Evolutionary conservation across 2,113 vertebrate genomes (phyloP), one percentile per base, ranked within the genome.

Genomic region (Buteo buteo): DNA sequence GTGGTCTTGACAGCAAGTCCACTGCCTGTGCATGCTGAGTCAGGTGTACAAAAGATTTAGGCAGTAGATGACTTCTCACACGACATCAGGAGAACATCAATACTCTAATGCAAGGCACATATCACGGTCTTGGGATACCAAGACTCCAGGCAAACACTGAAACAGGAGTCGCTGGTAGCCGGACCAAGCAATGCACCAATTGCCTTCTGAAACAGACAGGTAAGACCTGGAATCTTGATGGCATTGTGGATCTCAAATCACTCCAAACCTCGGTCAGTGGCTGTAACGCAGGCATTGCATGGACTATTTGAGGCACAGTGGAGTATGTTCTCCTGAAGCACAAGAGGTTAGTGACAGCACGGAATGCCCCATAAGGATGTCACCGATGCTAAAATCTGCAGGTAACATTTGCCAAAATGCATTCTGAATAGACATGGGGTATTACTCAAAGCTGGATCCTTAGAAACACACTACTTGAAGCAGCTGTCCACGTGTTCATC

Each of bases 221-320:
- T 29, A 22, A 45, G 71, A 11, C 7, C 36, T 14, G 59, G 42
- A 11, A 11, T 9, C 32, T 4, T 4, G 44, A 13, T 3, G 4
- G 10, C 5, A 0, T 3, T 3, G 38, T 2, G 38, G 65, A 28
- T 16, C 52, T 9, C 34, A 3, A 5, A 12, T 14, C 54, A 16
- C 32, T n/a, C 42, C 42, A 9, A 15, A 18, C 7, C 1, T 2
- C 3, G 36, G 72, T 3, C 34, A 10, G 52, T 3, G 31, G 5
- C 66, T 2, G 3, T 13, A 18, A 31, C 1, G 2, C 34, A 21
- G 32, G 38, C 20, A 2, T 3, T 4, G 32, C 49, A 17, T 0
- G 6, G 26, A 7, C 26, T 12, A 9, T 4, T 2, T 20, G 38
- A 57, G 77, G n/a, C 49, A 45, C 42, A 20, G 13, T 1, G 34